phyloP scores from a whole-genome alignment of 1,140 invertebrate species.

The Lethrus apterus region DNA sequence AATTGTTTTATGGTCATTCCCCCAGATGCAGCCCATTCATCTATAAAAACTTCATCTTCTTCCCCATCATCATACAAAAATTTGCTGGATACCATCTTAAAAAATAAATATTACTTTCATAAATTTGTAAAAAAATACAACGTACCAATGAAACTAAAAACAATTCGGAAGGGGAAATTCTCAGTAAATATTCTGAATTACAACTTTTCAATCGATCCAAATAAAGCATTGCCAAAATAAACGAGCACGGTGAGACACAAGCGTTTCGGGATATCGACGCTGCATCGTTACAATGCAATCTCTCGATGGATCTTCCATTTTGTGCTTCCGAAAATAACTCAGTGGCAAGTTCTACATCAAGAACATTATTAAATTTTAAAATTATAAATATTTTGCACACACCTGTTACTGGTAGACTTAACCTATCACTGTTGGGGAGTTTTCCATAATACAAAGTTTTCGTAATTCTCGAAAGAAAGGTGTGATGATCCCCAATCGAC shows the following conservation, averaged over 20 bases:
- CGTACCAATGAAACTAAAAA: constrained; percentile 87
- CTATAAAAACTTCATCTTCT: constrained; percentile 79
- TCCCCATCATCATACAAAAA: constrained; percentile 88
- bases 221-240: constrained; percentile 79
- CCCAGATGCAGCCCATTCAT: constrained; percentile 80
- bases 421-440: constrained; percentile 58
- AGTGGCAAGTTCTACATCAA: constrained; percentile 67
- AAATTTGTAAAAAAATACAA: constrained; percentile 19
- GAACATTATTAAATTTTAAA: constrained; percentile 13
- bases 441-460: constrained; percentile 83
- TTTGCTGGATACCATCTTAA: constrained; percentile 91
- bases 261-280: constrained; percentile 68
- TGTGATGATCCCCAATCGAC: constrained; percentile 59
- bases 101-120: constrained; percentile 15
- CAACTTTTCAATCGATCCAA: constrained; percentile 72
- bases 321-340: constrained; percentile 70
- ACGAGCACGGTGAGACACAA: constrained; percentile 77
- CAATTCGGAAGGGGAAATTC: constrained; percentile 77
- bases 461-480: constrained; percentile 67
- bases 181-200: constrained; percentile 75
- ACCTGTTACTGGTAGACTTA: constrained; percentile 76
- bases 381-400: constrained; percentile 33
- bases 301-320: constrained; percentile 62
- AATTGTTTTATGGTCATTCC: constrained; percentile 66
- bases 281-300: constrained; percentile 71